A percentile compares a stretch with the other conserved stretches of the same genome.
Conservation (phyloP, 2,888 invertebrate genomes). For the Lathronympha strigana region DNA sequence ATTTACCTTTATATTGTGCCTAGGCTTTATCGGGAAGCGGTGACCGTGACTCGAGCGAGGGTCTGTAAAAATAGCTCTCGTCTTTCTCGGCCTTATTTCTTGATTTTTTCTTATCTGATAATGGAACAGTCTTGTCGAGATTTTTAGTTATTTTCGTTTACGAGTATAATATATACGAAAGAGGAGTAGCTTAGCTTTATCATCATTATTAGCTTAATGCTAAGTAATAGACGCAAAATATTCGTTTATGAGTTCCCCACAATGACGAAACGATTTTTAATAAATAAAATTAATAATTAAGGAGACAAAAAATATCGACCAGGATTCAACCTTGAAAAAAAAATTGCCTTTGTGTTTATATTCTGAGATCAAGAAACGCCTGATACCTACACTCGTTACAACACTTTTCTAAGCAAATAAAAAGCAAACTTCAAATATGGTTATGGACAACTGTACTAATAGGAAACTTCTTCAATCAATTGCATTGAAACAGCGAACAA, state of each 20-base stretch:
- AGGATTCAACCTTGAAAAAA: no score
- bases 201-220: background rate
- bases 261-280: no score
- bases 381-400: no score
- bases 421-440: no score
- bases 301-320: no score
- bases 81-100: background rate
- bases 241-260: no score
- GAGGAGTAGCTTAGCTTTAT: no score
- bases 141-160: background rate
- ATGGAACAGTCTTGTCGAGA: background rate
- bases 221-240: background rate
- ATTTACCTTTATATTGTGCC: slow-evolving; percentile 37
- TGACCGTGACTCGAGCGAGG: slow-evolving; percentile 30
- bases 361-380: no score
- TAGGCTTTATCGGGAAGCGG: slow-evolving; percentile 29
- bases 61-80: slow-evolving; percentile 12
- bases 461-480: background rate
- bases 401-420: no score
- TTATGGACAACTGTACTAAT: background rate
- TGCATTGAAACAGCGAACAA: background rate
- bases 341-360: no score
- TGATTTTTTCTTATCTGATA: slow-evolving; percentile 11
- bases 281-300: no score
- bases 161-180: no score